Base-by-base conservation (phyloP, 2,113 vertebrate species). In the Pelusios castaneus region DNA sequence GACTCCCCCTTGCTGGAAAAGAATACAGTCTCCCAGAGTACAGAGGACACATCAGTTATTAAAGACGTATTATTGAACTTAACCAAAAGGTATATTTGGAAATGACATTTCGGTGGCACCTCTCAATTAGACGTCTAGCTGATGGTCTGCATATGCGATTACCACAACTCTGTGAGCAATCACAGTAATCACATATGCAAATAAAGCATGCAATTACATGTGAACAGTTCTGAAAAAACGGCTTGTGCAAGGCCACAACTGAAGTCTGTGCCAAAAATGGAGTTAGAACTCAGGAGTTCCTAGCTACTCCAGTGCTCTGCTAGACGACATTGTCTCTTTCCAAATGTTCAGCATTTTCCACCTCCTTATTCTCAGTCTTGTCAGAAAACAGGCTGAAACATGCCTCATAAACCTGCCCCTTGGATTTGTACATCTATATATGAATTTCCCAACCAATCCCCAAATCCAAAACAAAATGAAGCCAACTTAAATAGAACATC, bases 101-200 rank as follows among this genome's bases (percentile, higher is more conserved):
- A 89, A 85, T 6, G 60, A 27, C 8, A 5, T 60, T 41, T 29
- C 34, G 67, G 73, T 67, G 47, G 47, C 75, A n/a, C 17, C 76
- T 92, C 81, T 88, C 77, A 84, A n/a, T 81, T 75, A 93, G 55
- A 21, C 76, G 86, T 81, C 88, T 91, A 31, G 88, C 31, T 84
- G 91, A 82, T 87, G 27, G 38, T 49, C 88, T 84, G 84, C 89
- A 67, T 91, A 52, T 67, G n/a, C 4, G 0, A 90, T 85, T 41
- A 79, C 92, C 89, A 90, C 91, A 87, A 2, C 84, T 63, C 81
- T 51, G 84, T 89, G 49, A 91, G 77, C 55, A 92, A 89, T 93
- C 92, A 93, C 67, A 10, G 45, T 17, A 92, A 95, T 95, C 89
- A 88, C 4, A 84, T 4, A 41, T 82, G 49, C 49, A 94, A 91